Base-by-base conservation (phyloP, 2,113 vertebrate species). In the Pungitius pungitius region DNA sequence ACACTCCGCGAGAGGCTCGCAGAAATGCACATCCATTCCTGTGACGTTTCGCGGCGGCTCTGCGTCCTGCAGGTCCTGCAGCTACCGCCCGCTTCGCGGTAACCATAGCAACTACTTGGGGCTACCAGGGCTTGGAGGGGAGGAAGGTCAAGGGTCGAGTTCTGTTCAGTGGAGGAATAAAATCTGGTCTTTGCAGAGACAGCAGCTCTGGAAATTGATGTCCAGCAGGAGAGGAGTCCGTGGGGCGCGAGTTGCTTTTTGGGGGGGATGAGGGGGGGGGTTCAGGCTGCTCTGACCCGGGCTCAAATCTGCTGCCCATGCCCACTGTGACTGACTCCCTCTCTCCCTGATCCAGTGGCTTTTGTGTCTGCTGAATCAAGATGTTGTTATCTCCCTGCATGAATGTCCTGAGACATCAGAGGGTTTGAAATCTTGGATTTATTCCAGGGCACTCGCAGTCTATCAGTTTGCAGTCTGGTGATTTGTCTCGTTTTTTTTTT, bases 61-160 rank as follows among this genome's bases (percentile, higher is more conserved):
- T 52, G 73, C 72, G 68, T 80, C 77, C 70, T 77, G 77, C 80
- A 69, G 64, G 67, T 80, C n/a, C 78, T 64, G 70, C 67, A 65
- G 81, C 61, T n/a, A 57, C 62, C 69, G 37, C 35, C 81, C 24
- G 57, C 78, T 88, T 83, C 75, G 68, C 66, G 51, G 91, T 91
- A 85, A 89, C 91, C 90, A 92, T 91, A 86, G 91, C 89, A 91
- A 92, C 91, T 73, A 67, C 73, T 82, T 77, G 65, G 83, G 77
- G 80, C 81, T 55, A 59, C 72, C 30, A 37, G 78, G 81, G 78
- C 82, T 86, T 74, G 42, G 73, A 85, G 86, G 82, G 82, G 75
- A 79, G 57, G 77, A 43, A 77, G 90, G 90, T 90, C 89, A 90
- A 89, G 78, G 89, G 89, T 89, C 84, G 85, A 89, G 66, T 71